Base-by-base conservation (phyloP, 2,113 vertebrate species). In the Canis aureus region DNA sequence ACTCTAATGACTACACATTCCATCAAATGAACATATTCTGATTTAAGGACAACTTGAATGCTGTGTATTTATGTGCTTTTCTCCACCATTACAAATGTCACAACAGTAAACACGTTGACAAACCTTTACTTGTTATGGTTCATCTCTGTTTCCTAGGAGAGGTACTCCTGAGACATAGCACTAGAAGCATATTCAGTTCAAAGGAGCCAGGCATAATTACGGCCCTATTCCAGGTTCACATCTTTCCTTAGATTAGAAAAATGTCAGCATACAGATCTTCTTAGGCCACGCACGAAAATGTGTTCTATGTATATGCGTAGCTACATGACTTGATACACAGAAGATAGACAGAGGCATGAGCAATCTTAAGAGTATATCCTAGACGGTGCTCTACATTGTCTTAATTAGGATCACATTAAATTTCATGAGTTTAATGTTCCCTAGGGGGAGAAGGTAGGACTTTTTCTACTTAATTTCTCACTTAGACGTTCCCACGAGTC, bases 171-270 rank as follows among this genome's bases (percentile, higher is more conserved):
- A 81, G 53, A 9, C 67, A 15, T 80, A 93, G 94, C 19, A 69
- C 25, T 38, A 91, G 51, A 94, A 95, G 88, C 35, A 57, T 16
- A 78, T 64, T 82, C 10, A 8, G 32, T 35, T 95, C 51, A 74
- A 74, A 96, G 23, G 89, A 93, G 32, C 8, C 64, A 96, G 22
- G 83, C 20, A 84, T 78, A 94, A 81, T 60, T 19, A 35, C 73
- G 38, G 66, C 60, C 35, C 12, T 89, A 73, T 90, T 92, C 76
- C 59, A 96, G 5, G 1, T 23, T 94, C 64, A 89, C 27, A 78
- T 96, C 66, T 94, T 97, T 93, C 43, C 81, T 96, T 94, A 93
- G 60, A 91, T 89, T 59, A 96, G 55, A 96, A 84, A 91, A 94
- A 60, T 59, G 25, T 79, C 32, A 10, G 15, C 55, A 80, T 89